Percentiles rank a stretch among this genome's conserved stretches.
phyloP scores from a whole-genome alignment of 2,113 vertebrate species.

The Alosa alosa region DNA sequence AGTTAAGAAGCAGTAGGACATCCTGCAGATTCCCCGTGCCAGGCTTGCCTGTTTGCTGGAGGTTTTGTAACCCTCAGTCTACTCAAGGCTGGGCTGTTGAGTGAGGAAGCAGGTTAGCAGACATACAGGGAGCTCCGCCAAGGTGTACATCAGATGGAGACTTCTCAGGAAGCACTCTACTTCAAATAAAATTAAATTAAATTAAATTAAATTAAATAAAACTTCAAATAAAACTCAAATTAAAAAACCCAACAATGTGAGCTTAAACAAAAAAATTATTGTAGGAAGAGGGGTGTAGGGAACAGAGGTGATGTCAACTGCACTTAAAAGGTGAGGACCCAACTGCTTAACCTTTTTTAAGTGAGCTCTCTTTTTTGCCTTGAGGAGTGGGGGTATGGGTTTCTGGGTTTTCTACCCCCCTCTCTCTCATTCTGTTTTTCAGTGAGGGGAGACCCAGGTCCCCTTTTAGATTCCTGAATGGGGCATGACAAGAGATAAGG shows the following conservation, averaged over 20 bases:
- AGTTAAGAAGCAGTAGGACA: conserved; percentile 6
- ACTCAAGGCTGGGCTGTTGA: neutral
- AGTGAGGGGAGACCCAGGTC: neutral
- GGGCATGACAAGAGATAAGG: neutral
- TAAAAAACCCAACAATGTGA: neutral
- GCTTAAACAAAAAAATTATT: neutral
- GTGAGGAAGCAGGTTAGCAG: neutral
- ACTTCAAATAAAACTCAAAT: neutral
- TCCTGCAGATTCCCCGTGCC: neutral
- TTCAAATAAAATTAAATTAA: neutral
- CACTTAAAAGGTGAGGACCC: neutral
- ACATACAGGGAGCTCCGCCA: too few species aligned
- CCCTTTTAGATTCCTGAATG: neutral
- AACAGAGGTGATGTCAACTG: conserved; percentile 1
- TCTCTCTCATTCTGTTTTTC: neutral
- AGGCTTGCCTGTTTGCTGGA: neutral
- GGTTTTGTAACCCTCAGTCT: neutral
- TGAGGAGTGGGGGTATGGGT: neutral
- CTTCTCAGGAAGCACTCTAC: conserved; percentile 5
- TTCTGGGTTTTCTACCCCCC: neutral
- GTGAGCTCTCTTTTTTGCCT: neutral
- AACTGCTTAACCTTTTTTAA: neutral
- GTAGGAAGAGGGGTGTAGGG: neutral
- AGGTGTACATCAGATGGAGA: neutral
- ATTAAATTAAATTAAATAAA: too few species aligned